phyloP scores from a whole-genome alignment of 2,888 invertebrate species.

The Troides helena region DNA sequence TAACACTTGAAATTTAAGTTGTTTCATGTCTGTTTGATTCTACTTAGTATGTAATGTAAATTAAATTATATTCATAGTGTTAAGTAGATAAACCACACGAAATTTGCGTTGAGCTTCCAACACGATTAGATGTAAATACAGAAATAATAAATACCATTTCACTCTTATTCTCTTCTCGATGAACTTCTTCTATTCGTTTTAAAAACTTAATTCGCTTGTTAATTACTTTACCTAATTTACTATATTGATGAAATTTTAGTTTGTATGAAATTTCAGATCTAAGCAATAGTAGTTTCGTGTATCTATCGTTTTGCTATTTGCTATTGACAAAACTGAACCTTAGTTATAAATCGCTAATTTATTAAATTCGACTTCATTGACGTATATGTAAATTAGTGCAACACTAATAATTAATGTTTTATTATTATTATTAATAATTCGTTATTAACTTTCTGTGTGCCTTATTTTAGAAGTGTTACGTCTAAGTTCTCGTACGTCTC shows the following conservation, averaged over 20 bases:
- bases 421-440: constrained; percentile 34
- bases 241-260: background rate
- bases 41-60: constrained; percentile 47
- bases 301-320: no score
- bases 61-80: constrained; percentile 43
- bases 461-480: constrained; percentile 57
- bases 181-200: background rate
- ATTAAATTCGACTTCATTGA: background rate
- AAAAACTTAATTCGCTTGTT: background rate
- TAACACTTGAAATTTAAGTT: constrained; percentile 15
- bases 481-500: constrained; percentile 37
- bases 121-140: constrained; percentile 81
- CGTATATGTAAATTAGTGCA: background rate
- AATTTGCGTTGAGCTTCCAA: constrained; percentile 82
- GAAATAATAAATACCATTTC: constrained; percentile 45
- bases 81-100: constrained; percentile 69
- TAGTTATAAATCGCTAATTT: background rate
- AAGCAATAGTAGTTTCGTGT: no score
- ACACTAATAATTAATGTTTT: constrained; percentile 30
- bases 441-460: constrained; percentile 54
- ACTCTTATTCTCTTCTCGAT: background rate
- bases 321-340: no score
- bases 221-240: background rate
- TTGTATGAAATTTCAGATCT: background rate
- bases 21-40: constrained; percentile 38